A percentile compares a stretch with the other conserved stretches of the same genome.
Conservation (phyloP, 2,113 vertebrate species). For the Megaleporinus macrocephalus region DNA sequence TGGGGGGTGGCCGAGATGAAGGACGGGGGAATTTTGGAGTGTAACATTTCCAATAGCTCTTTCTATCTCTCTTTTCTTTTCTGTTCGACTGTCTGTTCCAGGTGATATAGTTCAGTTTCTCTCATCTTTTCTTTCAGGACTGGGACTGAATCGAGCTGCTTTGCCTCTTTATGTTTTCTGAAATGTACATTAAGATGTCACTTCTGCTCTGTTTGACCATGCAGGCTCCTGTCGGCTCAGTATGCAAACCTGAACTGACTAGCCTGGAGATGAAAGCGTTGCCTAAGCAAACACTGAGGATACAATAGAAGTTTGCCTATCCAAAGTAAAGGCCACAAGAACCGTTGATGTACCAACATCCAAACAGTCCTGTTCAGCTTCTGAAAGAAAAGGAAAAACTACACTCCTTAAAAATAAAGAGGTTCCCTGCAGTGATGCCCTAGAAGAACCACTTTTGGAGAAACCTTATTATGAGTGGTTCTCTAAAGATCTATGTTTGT, state of each 20-base stretch:
- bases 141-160: neutral
- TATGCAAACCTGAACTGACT: slow-evolving; percentile 41
- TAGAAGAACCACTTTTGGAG: neutral
- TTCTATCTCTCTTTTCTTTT: neutral
- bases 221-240: slow-evolving; percentile 20
- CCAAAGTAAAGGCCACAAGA: slow-evolving; percentile 2
- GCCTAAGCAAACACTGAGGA: slow-evolving; percentile 37
- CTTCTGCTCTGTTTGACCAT: slow-evolving; percentile 16
- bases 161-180: neutral
- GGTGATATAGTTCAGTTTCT: neutral
- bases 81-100: neutral
- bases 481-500: too few relatives aligned
- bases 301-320: slow-evolving; percentile 33
- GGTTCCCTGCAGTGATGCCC: neutral
- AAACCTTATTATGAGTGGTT: neutral
- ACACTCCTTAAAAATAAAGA: neutral
- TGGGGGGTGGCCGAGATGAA: slow-evolving; percentile 25
- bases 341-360: neutral
- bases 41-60: slow-evolving; percentile 34
- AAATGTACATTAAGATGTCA: neutral
- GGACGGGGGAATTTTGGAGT: slow-evolving; percentile 53
- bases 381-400: neutral
- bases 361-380: neutral
- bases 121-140: neutral
- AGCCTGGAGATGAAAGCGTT: neutral